These are phyloP conservation scores for Nemoura dubitans DNA, from an alignment of 2,888 invertebrate genomes.

Conservation along the genomic window DNA sequence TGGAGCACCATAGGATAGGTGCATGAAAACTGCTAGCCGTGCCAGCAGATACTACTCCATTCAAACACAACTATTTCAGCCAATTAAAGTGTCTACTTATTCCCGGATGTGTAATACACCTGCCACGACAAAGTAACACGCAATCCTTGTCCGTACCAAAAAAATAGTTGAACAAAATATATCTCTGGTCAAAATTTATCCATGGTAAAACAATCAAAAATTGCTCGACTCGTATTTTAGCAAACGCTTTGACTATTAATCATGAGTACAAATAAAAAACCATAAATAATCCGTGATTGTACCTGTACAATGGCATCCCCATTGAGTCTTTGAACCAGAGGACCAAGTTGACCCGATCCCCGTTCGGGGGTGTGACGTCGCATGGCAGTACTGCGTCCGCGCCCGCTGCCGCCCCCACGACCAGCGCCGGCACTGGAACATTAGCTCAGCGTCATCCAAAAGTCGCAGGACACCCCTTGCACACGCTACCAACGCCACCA, in stretches of 20 bases:
- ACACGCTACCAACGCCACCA: too few relatives aligned
- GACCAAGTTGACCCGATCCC: constrained; percentile 80
- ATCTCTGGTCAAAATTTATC: not conserved
- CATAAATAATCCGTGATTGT: constrained; percentile 47
- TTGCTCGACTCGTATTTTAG: not conserved
- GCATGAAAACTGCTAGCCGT: not conserved
- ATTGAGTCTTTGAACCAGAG: constrained; percentile 90
- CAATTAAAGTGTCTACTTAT: not conserved
- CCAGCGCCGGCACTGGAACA: constrained; percentile 70
- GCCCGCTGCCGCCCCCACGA: constrained; percentile 80
- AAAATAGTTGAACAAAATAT: not conserved
- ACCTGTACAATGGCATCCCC: constrained; percentile 90
- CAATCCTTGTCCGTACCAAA: too few relatives aligned
- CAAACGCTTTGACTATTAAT: not conserved
- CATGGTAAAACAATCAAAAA: constrained; percentile 13
- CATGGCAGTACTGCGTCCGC: constrained; percentile 83
- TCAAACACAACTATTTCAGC: not conserved
- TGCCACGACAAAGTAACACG: too few relatives aligned
- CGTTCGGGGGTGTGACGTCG: constrained; percentile 78
- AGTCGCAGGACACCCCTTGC: too few relatives aligned
- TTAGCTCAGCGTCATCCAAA: not conserved
- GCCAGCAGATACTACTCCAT: not conserved
- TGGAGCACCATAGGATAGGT: not conserved
- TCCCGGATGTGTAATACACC: not conserved
- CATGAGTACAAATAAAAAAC: constrained; percentile 16